Conservation (phyloP, 2,888 invertebrate species). For the Molanna angustata region DNA sequence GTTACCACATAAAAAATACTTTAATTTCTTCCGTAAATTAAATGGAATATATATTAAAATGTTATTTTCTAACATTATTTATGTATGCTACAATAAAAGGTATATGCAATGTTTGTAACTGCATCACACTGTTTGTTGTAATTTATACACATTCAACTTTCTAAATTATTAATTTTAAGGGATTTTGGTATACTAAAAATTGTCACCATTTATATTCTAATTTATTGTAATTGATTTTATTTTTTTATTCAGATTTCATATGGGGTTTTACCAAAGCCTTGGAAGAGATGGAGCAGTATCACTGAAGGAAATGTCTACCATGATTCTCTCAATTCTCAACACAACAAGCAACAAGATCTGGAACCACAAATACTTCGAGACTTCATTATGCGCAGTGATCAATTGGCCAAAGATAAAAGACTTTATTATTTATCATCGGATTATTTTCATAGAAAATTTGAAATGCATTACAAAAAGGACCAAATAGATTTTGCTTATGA, state of each 20-base stretch:
- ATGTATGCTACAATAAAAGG: too few species aligned
- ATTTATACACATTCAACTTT: too few species aligned
- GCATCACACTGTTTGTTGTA: too few species aligned
- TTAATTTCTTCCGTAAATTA: too few species aligned
- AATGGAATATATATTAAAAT: too few species aligned
- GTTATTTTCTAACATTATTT: too few species aligned
- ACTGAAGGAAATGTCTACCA: constrained; percentile 18
- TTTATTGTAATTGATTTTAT: too few species aligned
- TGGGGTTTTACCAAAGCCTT: constrained; percentile 20
- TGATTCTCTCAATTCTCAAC: constrained; percentile 32
- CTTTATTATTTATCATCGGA: constrained; percentile 31
- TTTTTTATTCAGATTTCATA: constrained; percentile 3
- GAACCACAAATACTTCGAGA: constrained; percentile 40
- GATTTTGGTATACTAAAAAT: too few species aligned
- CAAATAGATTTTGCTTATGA: constrained; percentile 40
- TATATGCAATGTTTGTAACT: too few species aligned
- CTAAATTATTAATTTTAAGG: too few species aligned
- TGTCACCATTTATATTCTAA: too few species aligned
- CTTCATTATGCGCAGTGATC: constrained; percentile 45
- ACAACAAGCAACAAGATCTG: background rate
- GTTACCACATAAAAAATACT: too few species aligned
- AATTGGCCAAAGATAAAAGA: constrained; percentile 41
- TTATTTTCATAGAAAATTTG: constrained; percentile 31
- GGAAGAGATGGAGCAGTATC: constrained; percentile 18
- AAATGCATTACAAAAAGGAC: constrained; percentile 14